These are phyloP conservation scores for Betta splendens DNA, from an alignment of 2,797 vertebrate genomes.

Conservation along the genomic window DNA sequence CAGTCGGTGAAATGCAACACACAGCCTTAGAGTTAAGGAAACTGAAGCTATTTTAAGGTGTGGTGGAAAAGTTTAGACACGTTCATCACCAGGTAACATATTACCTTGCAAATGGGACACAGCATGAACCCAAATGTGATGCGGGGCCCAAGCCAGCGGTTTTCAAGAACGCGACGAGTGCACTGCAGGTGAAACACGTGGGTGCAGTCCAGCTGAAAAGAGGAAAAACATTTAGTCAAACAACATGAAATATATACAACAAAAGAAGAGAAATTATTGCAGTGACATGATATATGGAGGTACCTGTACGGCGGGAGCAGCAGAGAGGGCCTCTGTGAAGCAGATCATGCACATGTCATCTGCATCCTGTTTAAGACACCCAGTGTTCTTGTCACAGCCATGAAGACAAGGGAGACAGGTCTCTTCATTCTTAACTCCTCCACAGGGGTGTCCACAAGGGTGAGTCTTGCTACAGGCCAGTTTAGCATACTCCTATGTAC, in stretches of 20 bases:
- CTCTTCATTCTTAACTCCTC: slow-evolving; percentile 96
- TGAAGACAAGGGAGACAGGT: slow-evolving; percentile 94
- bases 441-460: slow-evolving; percentile 93
- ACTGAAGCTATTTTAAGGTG: slow-evolving; percentile 7
- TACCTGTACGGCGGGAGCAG: slow-evolving; percentile 97
- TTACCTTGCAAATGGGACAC: slow-evolving; percentile 99
- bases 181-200: slow-evolving; percentile 99
- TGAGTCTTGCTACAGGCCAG: slow-evolving; percentile 97
- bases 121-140: slow-evolving; percentile 99
- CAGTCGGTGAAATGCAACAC: not conserved
- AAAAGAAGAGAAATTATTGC: not conserved
- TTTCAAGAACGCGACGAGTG: slow-evolving; percentile 95
- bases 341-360: slow-evolving; percentile 99
- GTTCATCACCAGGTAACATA: slow-evolving; percentile 13
- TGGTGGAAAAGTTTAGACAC: not conserved
- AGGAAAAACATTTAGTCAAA: slow-evolving; percentile 20
- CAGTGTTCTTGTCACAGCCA: slow-evolving; percentile 91
- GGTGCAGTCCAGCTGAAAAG: slow-evolving; percentile 93
- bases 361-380: slow-evolving; percentile 94
- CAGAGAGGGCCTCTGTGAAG: slow-evolving; percentile 98
- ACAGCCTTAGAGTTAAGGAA: not conserved
- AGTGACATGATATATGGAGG: accelerated
- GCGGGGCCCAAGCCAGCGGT: slow-evolving; percentile 97
- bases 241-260: not conserved
- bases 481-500: slow-evolving; percentile 92